Evolutionary conservation across 92 coral and sea anemone species (phyloP).

Genomic region (Zoanthus gigantus): DNA sequence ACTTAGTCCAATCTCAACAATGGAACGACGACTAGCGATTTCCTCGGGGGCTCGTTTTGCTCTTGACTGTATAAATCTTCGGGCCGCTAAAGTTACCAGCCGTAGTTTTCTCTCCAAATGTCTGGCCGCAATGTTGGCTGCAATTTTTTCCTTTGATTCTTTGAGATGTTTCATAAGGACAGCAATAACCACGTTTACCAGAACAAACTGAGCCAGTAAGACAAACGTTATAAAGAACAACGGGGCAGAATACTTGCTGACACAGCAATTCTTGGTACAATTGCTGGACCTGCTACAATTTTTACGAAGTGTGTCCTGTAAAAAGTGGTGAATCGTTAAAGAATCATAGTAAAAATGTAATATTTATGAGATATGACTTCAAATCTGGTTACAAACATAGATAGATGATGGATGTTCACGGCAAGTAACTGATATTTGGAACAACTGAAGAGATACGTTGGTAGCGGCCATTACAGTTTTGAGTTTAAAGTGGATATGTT

Average conservation of each 20-base stretch:
- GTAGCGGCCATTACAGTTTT: no score
- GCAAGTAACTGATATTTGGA: no score
- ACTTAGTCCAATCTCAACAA: conserved; percentile 81
- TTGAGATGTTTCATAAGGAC: conserved; percentile 98
- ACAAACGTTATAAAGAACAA: conserved; percentile 96
- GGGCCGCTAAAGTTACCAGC: conserved; percentile 81
- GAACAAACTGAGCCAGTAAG: conserved; percentile 96
- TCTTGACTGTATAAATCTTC: conserved; percentile 78
- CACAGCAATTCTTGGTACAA: conserved; percentile 80
- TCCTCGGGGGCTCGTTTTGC: conserved; percentile 67
- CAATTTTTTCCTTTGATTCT: conserved; percentile 95
- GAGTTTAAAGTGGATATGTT: no score
- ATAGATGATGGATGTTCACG: no score
- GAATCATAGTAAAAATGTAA: no score
- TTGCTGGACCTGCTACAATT: conserved; percentile 70
- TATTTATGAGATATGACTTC: no score
- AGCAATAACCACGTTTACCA: conserved; percentile 97
- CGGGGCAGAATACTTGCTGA: conserved; percentile 89
- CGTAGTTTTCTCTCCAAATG: conserved; percentile 86
- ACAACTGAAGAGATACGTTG: no score
- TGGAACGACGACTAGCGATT: conserved; percentile 70
- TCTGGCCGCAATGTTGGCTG: conserved; percentile 90
- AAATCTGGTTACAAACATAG: no score
- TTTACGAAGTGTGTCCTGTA: conserved; percentile 89
- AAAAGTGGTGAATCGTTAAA: not conserved